Base-by-base conservation (phyloP, 2,113 vertebrate species). In the Anarhynchus alexandrinus region DNA sequence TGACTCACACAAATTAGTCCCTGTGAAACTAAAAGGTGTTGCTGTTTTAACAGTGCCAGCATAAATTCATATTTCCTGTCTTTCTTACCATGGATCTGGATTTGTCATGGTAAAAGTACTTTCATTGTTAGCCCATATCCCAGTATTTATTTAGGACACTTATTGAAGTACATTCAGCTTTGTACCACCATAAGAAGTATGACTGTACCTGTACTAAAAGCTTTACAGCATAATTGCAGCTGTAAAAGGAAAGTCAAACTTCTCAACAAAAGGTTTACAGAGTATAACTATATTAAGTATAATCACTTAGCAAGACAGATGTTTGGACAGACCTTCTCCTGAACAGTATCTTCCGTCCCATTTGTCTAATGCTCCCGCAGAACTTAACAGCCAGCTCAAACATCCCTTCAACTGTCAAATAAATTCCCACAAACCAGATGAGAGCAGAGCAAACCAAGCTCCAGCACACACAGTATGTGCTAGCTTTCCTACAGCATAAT, bases 361-460 rank as follows among this genome's bases (percentile, higher is more conserved):
- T 76, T 85, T 88, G 49, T 58, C 62, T 66, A 49, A 47, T 62
- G 58, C 29, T 91, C 25, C 74, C 12, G 1, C 54, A 72, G 84
- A 65, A 69, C 51, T 86, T 66, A 73, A 58, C 64, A 95, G 76
- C 67, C 83, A 89, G 77, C 82, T 90, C 74, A 69, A 85, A 76
- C 70, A 72, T 79, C 82, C 54, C 81, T 88, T 91, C 82, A 87
- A 5, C 82, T 72, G 58, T 57, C 81, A 94, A 47, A 92, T 57
- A 69, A 67, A 84, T 93, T 80, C 86, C 86, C 94, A 87, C 88
- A 78, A 76, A 73, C 86, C 86, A 92, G 83, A 77, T 66, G 83
- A 96, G 80, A 66, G 83, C 76, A 95, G 95, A 88, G 78, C 70
- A 91, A 93, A 74, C 25, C 8, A 5, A 59, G 91, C 72, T 89